Evolutionary conservation across 2,113 vertebrate species (phyloP), one percentile per base, ranked within the genome.

Genomic region (Herpetotheres cachinnans): DNA sequence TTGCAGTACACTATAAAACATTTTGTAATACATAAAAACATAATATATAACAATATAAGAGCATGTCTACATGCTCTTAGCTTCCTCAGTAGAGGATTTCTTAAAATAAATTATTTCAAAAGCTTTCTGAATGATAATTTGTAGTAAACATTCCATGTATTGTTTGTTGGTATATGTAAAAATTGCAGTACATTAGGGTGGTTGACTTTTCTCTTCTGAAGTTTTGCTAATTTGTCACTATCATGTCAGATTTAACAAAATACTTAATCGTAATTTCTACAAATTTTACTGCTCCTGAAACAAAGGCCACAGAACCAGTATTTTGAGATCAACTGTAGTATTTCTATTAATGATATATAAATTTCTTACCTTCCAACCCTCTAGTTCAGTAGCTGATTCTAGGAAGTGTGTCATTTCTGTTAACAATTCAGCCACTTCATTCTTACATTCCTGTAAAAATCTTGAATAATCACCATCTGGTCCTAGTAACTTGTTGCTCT

Each of bases 381-480:
- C 20, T 40, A 67, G 20, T 87, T 89, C 63, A 73, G 36, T 73
- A 59, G 69, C 34, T 40, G 36, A 70, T 59, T 78, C 42, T 86
- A 52, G 61, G 65, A 61, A 87, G 20, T 47, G 13, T 78, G 50
- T 84, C 30, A 40, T 84, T 91, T 84, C 69, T 95, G 59, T 93
- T 84, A 73, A 78, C 29, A 87, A 40, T 91, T 84, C 58, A 74
- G n/a, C 65, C 46, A 52, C 27, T 77, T 95, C 21, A 29, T 84
- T 93, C 69, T 92, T 90, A 46, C 36, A 87, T 90, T 95, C 55
- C 71, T 87, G 30, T 69, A 82, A 87, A 88, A 95, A 54, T 90
- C 78, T 66, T 85, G 74, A 91, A 87, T 91, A 93, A 87, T 82
- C 30, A 77, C 88, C 91, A 74, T 93, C 91, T 96, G 91, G 73